Evolutionary conservation across 2,888 invertebrate species (phyloP), one percentile per base, ranked within the genome.

Genomic region (Xanthorhoe spadicearia): DNA sequence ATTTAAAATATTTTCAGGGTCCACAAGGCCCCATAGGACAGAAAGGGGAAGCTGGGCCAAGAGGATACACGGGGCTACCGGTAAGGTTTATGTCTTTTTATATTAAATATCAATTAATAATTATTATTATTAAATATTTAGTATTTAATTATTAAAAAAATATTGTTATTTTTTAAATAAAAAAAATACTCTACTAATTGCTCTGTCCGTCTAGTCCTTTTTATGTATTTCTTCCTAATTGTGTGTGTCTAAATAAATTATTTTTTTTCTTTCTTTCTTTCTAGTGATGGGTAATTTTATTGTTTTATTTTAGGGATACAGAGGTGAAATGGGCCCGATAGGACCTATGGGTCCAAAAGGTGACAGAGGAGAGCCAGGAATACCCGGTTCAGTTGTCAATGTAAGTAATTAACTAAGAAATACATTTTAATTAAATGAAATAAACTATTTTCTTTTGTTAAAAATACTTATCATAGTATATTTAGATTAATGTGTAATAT

Each of bases 21-120:
- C 90, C 90, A 7, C 80, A 85, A 66, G 95, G 95, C 10, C 84
- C 86, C 2, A 82, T 77, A 18, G 95, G 95, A 0, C 80, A 74
- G n/a, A 83, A 84, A 72, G 94, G 92, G 19, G 88, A 89, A 7
- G 83, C 78, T 63, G 95, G 95, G 0, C 78, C 78, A 0, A 86
- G 92, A 60, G 95, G 94, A 50, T 83, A 79, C 55, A 85, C 93
- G 43, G 95, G 91, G n/a, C 68, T 91, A 56, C 87, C 90, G 73
- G 90, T 90, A 81, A 64, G 63, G 68, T 54, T 17, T n/a, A 48
- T 7, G 32, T 32, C 1, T 23, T 3, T 23, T 23, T 32, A 6
- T 32, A 32, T 4, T 3, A 23, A 23, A 23, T 3, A 23, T 23
- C 4, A 23, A 23, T 23, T 23, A 23, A 4, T 3, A 3, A 23